A percentile compares a stretch with the other conserved stretches of the same genome.
Evolutionary conservation across 2,888 invertebrate genomes (phyloP).

Genomic region (Synergus itoensis): DNA sequence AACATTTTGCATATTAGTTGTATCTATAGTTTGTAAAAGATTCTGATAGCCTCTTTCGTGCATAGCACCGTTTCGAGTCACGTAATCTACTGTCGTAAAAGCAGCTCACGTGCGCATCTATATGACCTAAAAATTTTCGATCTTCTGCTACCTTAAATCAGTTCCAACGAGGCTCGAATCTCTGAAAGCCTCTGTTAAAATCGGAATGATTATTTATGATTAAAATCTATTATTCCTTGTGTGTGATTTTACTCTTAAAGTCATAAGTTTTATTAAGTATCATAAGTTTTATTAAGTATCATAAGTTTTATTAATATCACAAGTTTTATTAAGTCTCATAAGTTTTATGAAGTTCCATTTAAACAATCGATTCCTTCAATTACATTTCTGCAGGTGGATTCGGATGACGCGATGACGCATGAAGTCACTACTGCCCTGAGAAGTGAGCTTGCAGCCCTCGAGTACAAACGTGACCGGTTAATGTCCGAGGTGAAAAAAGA

Average conservation of each 20-base stretch:
- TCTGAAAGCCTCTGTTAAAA: background rate
- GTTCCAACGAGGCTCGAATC: constrained; percentile 15
- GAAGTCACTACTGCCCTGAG: constrained; percentile 88
- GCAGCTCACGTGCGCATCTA: constrained; percentile 23
- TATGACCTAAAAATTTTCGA: constrained; percentile 45
- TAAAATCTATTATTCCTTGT: too few species aligned
- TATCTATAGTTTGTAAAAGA: constrained; percentile 1
- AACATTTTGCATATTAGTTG: constrained; percentile 1
- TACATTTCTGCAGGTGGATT: constrained; percentile 74
- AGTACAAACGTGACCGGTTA: constrained; percentile 90
- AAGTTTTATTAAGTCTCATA: too few species aligned
- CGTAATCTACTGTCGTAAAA: constrained; percentile 37
- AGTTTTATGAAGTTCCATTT: too few species aligned
- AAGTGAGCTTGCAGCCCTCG: constrained; percentile 90
- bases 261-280: too few species aligned
- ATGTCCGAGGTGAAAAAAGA: constrained; percentile 83
- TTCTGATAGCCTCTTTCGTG: constrained; percentile 37
- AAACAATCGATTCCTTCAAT: too few species aligned
- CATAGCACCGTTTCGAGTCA: constrained; percentile 38
- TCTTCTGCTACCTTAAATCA: constrained; percentile 42
- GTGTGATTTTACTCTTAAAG: background rate
- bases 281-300: too few species aligned
- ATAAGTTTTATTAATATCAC: too few species aligned
- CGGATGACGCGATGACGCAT: constrained; percentile 77
- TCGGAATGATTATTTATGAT: too few species aligned